Percentiles rank a stretch among this genome's conserved stretches.
Evolutionary conservation across 2,113 vertebrate genomes (phyloP).

Genomic region (Uropsilus gracilis): DNA sequence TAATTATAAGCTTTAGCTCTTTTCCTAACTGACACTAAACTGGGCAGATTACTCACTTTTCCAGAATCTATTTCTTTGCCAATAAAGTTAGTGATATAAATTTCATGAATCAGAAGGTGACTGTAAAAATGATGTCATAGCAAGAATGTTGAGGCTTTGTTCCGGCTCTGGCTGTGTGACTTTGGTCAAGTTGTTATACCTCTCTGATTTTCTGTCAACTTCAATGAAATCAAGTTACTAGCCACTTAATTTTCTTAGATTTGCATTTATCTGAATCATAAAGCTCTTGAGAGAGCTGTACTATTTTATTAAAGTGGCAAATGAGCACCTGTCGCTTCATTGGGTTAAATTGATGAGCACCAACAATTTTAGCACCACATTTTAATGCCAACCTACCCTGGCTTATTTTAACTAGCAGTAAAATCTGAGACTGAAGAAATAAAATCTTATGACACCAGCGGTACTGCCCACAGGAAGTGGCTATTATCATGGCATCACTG

Average conservation of each 20-base stretch:
- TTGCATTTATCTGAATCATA: neutral
- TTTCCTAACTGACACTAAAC: neutral
- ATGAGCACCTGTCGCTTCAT: neutral
- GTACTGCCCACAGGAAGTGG: neutral
- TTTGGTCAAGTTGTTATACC: neutral
- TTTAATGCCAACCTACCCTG: neutral
- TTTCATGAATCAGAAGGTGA: neutral
- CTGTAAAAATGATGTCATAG: rapidly evolving
- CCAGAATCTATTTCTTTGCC: neutral
- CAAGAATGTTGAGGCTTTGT: neutral
- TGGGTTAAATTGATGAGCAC: neutral
- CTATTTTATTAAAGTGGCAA: neutral
- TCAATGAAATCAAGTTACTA: neutral
- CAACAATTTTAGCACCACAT: neutral
- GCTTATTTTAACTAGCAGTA: neutral
- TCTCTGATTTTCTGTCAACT: neutral
- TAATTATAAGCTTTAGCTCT: constrained; percentile 40
- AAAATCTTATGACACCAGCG: neutral
- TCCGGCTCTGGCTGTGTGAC: neutral
- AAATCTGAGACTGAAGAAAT: constrained; percentile 20
- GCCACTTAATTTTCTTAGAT: neutral
- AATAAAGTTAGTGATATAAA: constrained; percentile 9
- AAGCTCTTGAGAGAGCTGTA: neutral
- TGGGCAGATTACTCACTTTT: neutral
- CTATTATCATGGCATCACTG: neutral